A percentile compares a stretch with the other conserved stretches of the same genome.
Evolutionary conservation across 2,113 vertebrate species (phyloP).

Genomic region (Arizona elegans): DNA sequence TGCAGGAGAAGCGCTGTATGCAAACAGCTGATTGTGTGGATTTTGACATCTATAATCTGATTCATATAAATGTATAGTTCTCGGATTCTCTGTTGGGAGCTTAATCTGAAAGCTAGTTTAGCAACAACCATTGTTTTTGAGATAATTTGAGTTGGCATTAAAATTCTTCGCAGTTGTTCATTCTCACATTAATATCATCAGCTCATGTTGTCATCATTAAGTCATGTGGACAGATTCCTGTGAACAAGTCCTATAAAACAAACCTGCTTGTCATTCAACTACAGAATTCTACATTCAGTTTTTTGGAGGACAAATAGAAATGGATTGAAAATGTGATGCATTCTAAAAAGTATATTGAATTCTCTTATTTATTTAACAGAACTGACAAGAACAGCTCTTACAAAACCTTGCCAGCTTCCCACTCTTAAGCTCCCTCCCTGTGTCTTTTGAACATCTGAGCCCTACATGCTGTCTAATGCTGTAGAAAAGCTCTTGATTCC

Average conservation of each 20-base stretch:
- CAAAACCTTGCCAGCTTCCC: constrained; percentile 3
- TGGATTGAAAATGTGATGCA: background rate
- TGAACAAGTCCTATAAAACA: background rate
- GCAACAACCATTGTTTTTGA: background rate
- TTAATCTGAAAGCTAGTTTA: background rate
- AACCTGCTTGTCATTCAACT: background rate
- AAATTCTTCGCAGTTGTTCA: background rate
- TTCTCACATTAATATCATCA: background rate
- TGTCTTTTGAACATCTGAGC: background rate
- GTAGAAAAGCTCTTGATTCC: constrained; percentile 48
- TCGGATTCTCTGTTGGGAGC: background rate
- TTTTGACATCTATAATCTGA: background rate
- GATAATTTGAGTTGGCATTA: background rate
- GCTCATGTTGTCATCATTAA: background rate
- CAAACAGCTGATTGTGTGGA: background rate
- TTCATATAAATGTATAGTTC: background rate
- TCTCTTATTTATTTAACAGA: background rate
- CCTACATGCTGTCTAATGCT: background rate
- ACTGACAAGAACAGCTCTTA: constrained; percentile 2
- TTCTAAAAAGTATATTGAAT: background rate
- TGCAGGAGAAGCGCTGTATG: background rate
- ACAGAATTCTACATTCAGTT: background rate
- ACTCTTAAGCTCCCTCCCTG: background rate
- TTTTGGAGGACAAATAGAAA: background rate
- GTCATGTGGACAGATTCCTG: background rate